Conservation (phyloP, 2,113 vertebrate genomes). For the Ardeotis arabs region DNA sequence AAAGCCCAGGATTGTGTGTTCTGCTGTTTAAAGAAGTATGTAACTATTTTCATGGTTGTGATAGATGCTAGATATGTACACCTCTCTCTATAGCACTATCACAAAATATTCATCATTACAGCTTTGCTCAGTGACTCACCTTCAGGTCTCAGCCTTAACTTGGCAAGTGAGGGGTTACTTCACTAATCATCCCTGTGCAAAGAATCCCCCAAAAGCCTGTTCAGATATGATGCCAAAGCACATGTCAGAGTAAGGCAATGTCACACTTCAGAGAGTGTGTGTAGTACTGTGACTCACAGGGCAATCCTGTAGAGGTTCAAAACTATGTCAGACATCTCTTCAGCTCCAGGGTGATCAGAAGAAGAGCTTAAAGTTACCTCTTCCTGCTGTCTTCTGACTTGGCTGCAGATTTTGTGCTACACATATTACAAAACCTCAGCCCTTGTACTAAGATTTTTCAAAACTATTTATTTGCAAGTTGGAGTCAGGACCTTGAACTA, state of each 20-base stretch:
- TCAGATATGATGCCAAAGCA: background rate
- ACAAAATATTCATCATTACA: background rate
- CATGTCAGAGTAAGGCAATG: background rate
- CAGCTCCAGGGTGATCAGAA: background rate
- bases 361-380: background rate
- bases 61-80: background rate
- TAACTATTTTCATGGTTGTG: background rate
- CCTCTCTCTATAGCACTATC: background rate
- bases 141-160: background rate
- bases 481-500: background rate
- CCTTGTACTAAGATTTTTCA: background rate
- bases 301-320: background rate
- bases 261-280: background rate
- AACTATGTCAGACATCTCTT: background rate
- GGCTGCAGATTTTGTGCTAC: background rate
- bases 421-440: background rate
- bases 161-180: background rate
- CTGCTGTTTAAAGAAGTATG: background rate
- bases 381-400: background rate
- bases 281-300: background rate
- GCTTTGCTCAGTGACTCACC: background rate
- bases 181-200: accelerated
- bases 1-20: background rate
- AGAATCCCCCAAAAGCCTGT: background rate
- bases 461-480: background rate